These are phyloP conservation scores for Trogon surrucura DNA, from an alignment of 2,113 vertebrate genomes.

Conservation along the genomic window DNA sequence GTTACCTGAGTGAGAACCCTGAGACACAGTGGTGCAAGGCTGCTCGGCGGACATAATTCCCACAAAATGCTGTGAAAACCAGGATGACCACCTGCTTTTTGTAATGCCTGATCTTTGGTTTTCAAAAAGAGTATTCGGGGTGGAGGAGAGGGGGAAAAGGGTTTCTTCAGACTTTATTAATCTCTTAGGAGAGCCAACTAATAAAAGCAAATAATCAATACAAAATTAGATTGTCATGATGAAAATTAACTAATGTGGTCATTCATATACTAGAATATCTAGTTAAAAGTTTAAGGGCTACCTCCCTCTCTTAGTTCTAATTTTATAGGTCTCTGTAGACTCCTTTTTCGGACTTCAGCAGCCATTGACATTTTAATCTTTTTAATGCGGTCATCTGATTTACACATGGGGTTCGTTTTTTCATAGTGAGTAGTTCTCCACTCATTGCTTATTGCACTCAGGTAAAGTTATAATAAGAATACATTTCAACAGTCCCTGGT, in stretches of 20 bases:
- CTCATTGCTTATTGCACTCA: slow-evolving; percentile 71
- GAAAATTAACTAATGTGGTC: slow-evolving; percentile 77
- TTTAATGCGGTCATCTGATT: slow-evolving; percentile 80
- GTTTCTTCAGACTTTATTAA: slow-evolving; percentile 56
- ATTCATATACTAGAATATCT: slow-evolving; percentile 73
- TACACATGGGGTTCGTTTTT: slow-evolving; percentile 63
- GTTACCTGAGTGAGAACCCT: slow-evolving; percentile 24
- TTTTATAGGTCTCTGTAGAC: slow-evolving; percentile 78
- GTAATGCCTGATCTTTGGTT: slow-evolving; percentile 17
- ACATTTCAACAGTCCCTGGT: slow-evolving; percentile 59
- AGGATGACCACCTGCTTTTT: slow-evolving; percentile 24
- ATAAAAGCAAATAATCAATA: slow-evolving; percentile 78
- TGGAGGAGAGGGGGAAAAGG: background rate
- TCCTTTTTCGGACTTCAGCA: slow-evolving; percentile 76
- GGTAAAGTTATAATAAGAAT: slow-evolving; percentile 77
- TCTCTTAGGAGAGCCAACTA: slow-evolving; percentile 66
- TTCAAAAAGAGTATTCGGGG: slow-evolving; percentile 10
- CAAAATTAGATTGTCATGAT: slow-evolving; percentile 71
- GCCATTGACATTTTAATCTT: slow-evolving; percentile 83
- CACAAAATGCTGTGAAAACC: slow-evolving; percentile 10
- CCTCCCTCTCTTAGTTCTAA: slow-evolving; percentile 72
- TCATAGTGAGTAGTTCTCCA: slow-evolving; percentile 30
- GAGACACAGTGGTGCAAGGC: background rate
- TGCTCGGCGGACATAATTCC: slow-evolving; percentile 23
- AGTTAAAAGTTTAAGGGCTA: slow-evolving; percentile 76